Base-by-base conservation (phyloP, 2,888 invertebrate species). In the Phengaris arion region DNA sequence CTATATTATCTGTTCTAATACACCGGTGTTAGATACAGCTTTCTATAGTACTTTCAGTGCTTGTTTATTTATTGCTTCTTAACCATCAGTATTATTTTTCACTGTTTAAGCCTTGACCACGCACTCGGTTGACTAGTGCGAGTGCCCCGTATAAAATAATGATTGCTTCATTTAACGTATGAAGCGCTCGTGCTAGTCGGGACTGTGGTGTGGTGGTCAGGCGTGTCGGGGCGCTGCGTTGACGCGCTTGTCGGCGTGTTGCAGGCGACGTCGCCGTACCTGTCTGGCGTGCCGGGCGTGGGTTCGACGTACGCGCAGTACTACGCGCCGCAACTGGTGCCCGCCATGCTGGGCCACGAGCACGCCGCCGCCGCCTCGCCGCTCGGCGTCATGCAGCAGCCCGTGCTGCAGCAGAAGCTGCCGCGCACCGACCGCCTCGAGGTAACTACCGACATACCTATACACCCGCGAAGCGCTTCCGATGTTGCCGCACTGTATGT, bases 361-460 rank as follows among this genome's bases (percentile, higher is more conserved):
- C 98, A 97, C 80, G 94, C 97, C 85, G 96, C 83, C 94, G 96
- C 90, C 89, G 95, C 88, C 78, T 97, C 97, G 86, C 97, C 97
- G 82, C 94, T 98, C 84, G 97, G 97, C 96, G 91, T 97, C 95
- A 91, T 97, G 97, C 95, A 96, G 96, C 90, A 97, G 95, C 91
- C 97, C 94, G 94, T 97, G 96, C 90, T 97, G 96, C 94, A 98
- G 94, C 98, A 98, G 95, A 98, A 98, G 95, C 95, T 98, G 95
- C 97, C 97, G 85, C 96, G 98, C 94, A 97, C 98, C 90, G 98
- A 98, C 94, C 96, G 98, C 94, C 96, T 98, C 94, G 98, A 98
- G 98, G 98, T 98, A 95, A 96, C 96, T 79, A 77, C 77, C 72
- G 6, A 78, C 68, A 75, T 77, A n/a, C n/a, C n/a, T n/a, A 86